Base-by-base conservation (phyloP, 2,113 vertebrate species). In the Sinosuthora webbiana region DNA sequence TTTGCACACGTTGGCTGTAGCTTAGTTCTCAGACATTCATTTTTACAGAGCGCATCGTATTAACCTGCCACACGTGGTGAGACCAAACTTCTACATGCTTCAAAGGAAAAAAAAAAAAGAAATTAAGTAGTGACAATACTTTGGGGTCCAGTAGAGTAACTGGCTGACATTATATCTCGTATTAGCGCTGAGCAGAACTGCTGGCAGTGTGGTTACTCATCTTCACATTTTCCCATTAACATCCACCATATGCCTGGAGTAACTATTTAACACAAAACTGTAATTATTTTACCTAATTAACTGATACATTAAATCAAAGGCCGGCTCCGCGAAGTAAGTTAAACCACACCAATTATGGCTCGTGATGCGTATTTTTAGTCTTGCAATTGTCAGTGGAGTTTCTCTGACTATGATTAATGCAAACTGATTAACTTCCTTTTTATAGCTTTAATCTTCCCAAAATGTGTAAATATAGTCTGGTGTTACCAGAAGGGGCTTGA, bases 261-360 rank as follows among this genome's bases (percentile, higher is more conserved):
- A 88, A 45, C 67, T 88, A 35, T 65, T 93, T 93, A 93, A 92
- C 42, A 90, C 41, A 85, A 90, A 97, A 85, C 13, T 64, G 44
- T 89, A 90, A 97, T 94, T 88, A 92, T 92, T 96, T 93, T 77
- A 86, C 70, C 57, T 92, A 90, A 94, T 97, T 96, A 97, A 95
- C 63, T 50, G 75, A 90, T 83, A 60, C 14, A 57, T 87, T 91
- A 83, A 94, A 90, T 80, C 70, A 93, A 91, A 95, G 59, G n/a
- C 45, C 4, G 0, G 62, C 53, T 88, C 70, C 45, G 50, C 10
- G 86, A 90, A 85, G 62, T 47, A 73, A 90, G 78, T 88, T 83
- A 62, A 93, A 86, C 59, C 18, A 33, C 4, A 85, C 31, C 67
- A 90, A 25, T 96, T 88, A 92, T 4, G 13, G 37, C n/a, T 27